Conservation (phyloP, 1,140 invertebrate species). For the Doryteuthis pealeii region DNA sequence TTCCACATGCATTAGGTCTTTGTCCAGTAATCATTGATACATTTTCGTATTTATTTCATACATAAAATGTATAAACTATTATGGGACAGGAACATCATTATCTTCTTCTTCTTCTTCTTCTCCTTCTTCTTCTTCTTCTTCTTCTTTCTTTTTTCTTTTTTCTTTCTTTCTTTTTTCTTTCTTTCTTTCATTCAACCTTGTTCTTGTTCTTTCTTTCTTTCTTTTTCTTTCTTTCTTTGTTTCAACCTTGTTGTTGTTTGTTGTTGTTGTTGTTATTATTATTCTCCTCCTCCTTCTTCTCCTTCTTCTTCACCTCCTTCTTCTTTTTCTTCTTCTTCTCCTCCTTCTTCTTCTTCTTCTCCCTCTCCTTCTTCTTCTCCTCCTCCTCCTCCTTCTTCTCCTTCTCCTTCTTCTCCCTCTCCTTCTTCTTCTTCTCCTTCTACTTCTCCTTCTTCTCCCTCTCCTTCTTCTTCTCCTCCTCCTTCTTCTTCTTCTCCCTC, state of each 20-base stretch:
- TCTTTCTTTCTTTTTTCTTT: too few species aligned
- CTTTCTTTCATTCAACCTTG: neutral
- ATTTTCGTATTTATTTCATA: too few species aligned
- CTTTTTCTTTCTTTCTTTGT: conserved; percentile 10
- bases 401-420: neutral
- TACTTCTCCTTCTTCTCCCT: neutral
- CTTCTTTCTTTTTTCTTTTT: too few species aligned
- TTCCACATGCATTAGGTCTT: too few species aligned
- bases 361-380: neutral
- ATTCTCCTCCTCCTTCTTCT: too few species aligned
- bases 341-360: neutral
- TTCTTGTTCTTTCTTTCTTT: neutral
- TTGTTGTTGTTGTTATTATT: too few species aligned
- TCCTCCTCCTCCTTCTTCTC: neutral
- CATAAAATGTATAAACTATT: too few species aligned
- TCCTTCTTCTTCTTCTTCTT: too few species aligned
- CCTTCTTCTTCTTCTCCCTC: neutral
- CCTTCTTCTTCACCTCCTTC: neutral
- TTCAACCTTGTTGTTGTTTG: neutral
- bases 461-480: conserved; percentile 20
- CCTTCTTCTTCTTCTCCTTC: neutral
- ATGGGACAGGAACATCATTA: too few species aligned
- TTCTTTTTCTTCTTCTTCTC: neutral
- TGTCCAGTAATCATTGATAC: too few species aligned
- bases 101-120: too few species aligned